Conservation (phyloP, 1,140 invertebrate species). For the Catajapyx aquilonaris region DNA sequence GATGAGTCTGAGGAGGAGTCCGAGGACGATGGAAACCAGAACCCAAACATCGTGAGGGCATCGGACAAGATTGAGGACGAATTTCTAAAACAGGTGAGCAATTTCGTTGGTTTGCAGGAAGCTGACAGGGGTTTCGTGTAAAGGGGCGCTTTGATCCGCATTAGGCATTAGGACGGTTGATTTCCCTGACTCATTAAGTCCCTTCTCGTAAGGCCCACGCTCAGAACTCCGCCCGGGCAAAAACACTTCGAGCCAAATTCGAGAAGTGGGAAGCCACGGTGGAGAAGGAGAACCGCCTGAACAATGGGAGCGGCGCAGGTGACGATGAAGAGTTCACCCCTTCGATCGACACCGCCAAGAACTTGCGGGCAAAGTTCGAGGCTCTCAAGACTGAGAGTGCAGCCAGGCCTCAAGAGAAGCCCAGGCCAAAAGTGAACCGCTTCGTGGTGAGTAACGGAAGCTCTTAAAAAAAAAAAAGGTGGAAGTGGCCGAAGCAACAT, state of each 20-base stretch:
- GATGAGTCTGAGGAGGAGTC: slow-evolving; percentile 27
- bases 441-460: slow-evolving; percentile 57
- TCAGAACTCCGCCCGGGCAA: slow-evolving; percentile 56
- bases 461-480: slow-evolving; percentile 1
- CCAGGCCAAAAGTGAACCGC: slow-evolving; percentile 51
- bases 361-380: slow-evolving; percentile 64
- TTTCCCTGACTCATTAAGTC: no score
- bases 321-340: slow-evolving; percentile 18
- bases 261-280: slow-evolving; percentile 62
- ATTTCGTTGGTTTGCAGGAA: no score
- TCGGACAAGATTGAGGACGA: slow-evolving; percentile 37
- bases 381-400: slow-evolving; percentile 35
- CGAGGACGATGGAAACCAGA: slow-evolving; percentile 27
- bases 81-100: slow-evolving; percentile 26
- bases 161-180: no score
- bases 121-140: no score
- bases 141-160: no score
- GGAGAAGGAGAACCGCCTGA: slow-evolving; percentile 21
- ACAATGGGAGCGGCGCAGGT: slow-evolving; percentile 10
- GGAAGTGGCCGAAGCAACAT: not conserved
- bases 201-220: not conserved
- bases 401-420: slow-evolving; percentile 25
- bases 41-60: slow-evolving; percentile 32
- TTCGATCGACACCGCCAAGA: slow-evolving; percentile 50
- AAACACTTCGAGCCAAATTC: slow-evolving; percentile 69